phyloP scores from a whole-genome alignment of 2,797 vertebrate genomes.

The Scolopax bukidnonensis region DNA sequence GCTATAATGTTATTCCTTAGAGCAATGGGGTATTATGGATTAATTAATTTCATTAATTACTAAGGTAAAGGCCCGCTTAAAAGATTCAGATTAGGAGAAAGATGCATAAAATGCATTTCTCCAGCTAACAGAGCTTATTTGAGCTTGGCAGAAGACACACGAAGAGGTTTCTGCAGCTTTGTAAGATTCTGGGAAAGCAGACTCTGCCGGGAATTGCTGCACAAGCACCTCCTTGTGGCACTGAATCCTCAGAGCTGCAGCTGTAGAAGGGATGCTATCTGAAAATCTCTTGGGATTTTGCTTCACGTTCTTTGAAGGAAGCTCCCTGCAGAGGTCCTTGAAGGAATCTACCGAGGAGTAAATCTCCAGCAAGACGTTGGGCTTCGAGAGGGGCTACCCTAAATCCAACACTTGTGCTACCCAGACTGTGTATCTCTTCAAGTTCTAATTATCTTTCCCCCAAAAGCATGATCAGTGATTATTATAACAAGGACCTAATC shows the following conservation, averaged over 20 bases:
- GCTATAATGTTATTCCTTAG: not conserved
- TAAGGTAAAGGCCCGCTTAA: not conserved
- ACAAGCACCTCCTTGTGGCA: not conserved
- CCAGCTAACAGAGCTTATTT: not conserved
- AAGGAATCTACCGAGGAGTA: not conserved
- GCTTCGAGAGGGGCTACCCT: not conserved
- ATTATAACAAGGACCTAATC: not conserved
- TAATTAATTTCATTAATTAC: not conserved
- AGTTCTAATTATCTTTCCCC: not conserved
- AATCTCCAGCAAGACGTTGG: not conserved
- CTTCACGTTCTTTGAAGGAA: not conserved
- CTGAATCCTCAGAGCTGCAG: not conserved
- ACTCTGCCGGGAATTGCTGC: not conserved
- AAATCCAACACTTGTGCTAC: not conserved
- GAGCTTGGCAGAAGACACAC: accelerated
- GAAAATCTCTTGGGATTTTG: not conserved
- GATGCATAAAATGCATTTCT: not conserved
- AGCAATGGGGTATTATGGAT: not conserved
- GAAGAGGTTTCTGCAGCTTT: not conserved
- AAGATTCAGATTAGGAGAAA: not conserved
- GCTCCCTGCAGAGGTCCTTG: not conserved
- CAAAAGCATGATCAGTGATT: not conserved
- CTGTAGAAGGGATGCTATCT: not conserved
- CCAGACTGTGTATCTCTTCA: not conserved
- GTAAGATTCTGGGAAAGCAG: not conserved